phyloP scores from a whole-genome alignment of 2,113 vertebrate species.

The Tragelaphus scriptus region DNA sequence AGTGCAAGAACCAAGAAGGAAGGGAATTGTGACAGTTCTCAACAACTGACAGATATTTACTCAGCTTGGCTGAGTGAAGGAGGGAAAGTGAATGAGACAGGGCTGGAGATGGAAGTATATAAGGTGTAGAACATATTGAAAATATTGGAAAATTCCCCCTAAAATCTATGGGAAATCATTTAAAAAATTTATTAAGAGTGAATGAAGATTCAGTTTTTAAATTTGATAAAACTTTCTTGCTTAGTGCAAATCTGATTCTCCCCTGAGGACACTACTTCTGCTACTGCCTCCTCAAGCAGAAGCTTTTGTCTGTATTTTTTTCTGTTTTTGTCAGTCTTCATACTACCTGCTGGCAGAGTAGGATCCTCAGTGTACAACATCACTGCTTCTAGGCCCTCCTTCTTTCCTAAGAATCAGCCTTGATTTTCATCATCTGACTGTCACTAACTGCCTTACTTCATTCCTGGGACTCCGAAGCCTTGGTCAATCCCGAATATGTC shows the following conservation, averaged over 20 bases:
- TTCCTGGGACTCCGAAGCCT: not conserved
- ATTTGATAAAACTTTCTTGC: not conserved
- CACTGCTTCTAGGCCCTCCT: not conserved
- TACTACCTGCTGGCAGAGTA: not conserved
- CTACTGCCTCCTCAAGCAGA: not conserved
- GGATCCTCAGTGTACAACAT: fast-evolving
- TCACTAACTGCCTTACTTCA: not conserved
- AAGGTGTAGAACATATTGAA: not conserved
- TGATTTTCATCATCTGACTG: not conserved
- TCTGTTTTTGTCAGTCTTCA: not conserved
- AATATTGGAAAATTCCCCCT: not conserved
- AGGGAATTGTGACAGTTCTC: not conserved
- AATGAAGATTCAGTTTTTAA: not conserved
- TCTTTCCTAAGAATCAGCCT: not conserved
- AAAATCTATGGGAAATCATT: not conserved
- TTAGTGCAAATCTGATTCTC: not conserved
- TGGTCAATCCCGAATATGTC: not conserved
- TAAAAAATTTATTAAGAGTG: not conserved
- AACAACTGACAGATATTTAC: not conserved
- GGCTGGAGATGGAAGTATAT: not conserved
- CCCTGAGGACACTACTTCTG: not conserved
- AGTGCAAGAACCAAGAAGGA: not conserved
- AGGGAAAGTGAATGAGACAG: not conserved
- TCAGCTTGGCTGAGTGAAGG: not conserved
- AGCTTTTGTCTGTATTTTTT: not conserved